A percentile compares a stretch with the other conserved stretches of the same genome.
Evolutionary conservation across 30 jellyfish, hydroid and myxozoan species (phyloP).

Genomic region (Nemopilema nomurai): DNA sequence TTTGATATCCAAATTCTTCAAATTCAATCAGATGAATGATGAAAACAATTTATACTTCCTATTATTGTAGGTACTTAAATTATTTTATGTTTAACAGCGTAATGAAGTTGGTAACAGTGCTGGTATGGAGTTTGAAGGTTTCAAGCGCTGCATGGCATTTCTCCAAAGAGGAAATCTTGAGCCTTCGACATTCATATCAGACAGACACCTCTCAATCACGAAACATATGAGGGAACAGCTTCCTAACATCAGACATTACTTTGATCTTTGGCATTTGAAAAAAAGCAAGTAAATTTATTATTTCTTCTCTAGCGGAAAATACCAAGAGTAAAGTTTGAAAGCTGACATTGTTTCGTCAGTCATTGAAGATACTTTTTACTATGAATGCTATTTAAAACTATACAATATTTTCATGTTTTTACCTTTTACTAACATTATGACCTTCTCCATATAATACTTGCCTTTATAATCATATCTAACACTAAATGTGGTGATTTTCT

Average conservation of each 20-base stretch:
- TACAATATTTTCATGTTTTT: not conserved
- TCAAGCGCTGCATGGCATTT: constrained; percentile 35
- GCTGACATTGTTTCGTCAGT: not conserved
- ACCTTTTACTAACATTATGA: not conserved
- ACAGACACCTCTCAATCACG: constrained; percentile 21
- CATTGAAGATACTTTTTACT: constrained; percentile 1
- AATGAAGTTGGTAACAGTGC: constrained; percentile 13
- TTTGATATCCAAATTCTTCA: not conserved
- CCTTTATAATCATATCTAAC: not conserved
- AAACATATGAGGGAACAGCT: constrained; percentile 29
- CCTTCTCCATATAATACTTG: not conserved
- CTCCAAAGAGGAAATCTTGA: not conserved
- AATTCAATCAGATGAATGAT: not conserved
- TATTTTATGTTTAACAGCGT: constrained; percentile 2
- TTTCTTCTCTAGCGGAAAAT: not conserved
- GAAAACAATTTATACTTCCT: not conserved
- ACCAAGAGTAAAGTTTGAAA: not conserved
- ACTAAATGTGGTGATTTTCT: not conserved
- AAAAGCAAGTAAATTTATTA: constrained; percentile 26
- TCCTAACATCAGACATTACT: constrained; percentile 30
- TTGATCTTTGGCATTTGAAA: constrained; percentile 49
- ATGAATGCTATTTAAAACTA: not conserved
- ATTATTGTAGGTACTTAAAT: not conserved
- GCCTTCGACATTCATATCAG: constrained; percentile 11
- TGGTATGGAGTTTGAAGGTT: constrained; percentile 40